Evolutionary conservation across 2,797 vertebrate species (phyloP), one percentile per base, ranked within the genome.

Genomic region (Hippoglossus hippoglossus): DNA sequence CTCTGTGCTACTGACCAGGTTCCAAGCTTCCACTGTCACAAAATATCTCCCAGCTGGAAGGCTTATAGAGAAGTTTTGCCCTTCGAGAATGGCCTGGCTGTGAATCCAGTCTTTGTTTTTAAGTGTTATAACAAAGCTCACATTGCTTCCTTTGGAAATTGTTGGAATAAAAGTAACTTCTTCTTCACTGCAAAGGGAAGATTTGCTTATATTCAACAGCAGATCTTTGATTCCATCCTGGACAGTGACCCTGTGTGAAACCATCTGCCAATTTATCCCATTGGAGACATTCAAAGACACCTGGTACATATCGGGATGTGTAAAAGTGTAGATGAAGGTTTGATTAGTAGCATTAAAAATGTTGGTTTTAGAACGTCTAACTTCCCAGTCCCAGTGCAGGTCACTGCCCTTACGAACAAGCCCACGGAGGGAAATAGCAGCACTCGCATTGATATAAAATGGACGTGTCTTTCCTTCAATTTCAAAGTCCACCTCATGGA

Each of bases 281-380:
- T 96, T 96, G 52, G 95, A 96, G 36, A 91, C 91, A 36, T 94
- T 95, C 63, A 96, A 76, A 68, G 72, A 81, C 25, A 95, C 75
- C 8, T 50, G 46, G 71, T 94, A 93, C n/a, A 90, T 67, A 16
- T 87, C 92, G 51, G 73, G 82, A 54, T 75, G 54, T 12, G 31
- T 22, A 73, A 95, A 94, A 15, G 71, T 82, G 66, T 88, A 82
- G 21, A 10, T 77, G 56, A 94, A 60, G 1, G 82, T 88, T 54
- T 84, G 87, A 26, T 71, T 80, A 18, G 31, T 73, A 7, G 73
- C 74, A 51, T 74, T 72, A 1, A 77, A 74, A 55, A 62, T 1
- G 11, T 39, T 19, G 22, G 15, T 62, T 55, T 60, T 34, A 4
- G 31, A 28, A 3, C 12, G 31, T 39, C 5, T 59, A 41, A 93